Conservation (phyloP, 2,888 invertebrate genomes). For the Drosophila macrospina region DNA sequence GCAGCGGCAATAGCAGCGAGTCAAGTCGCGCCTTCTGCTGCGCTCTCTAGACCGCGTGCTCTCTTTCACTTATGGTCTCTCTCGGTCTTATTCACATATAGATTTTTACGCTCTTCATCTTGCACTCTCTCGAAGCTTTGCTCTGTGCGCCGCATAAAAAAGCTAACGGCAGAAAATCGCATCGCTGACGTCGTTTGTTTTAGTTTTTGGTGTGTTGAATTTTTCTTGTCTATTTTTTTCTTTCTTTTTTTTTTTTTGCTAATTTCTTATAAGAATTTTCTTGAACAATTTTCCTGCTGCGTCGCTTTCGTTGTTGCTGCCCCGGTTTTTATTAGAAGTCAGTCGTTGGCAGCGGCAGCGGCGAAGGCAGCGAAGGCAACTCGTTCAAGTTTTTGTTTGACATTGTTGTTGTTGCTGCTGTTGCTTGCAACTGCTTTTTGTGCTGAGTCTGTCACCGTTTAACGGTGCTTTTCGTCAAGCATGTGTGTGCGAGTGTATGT, state of each 20-base stretch:
- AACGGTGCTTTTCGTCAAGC: conserved; percentile 70
- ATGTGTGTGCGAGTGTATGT: conserved; percentile 19
- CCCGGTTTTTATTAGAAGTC: conserved; percentile 58
- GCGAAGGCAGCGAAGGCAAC: conserved; percentile 47
- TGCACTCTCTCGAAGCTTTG: conserved; percentile 61
- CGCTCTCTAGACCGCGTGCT: conserved; percentile 38
- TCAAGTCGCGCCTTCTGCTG: conserved; percentile 65
- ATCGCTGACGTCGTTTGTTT: conserved; percentile 54
- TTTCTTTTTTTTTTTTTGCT: conserved; percentile 51
- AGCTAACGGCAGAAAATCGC: conserved; percentile 74
- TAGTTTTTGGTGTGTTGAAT: conserved; percentile 46
- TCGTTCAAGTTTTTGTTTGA: conserved; percentile 45
- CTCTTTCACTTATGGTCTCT: conserved; percentile 33
- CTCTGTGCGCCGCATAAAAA: conserved; percentile 55
- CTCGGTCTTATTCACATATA: conserved; percentile 21
- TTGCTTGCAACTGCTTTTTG: conserved; percentile 56
- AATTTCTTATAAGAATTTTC: conserved; percentile 77
- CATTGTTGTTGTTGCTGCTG: conserved; percentile 38
- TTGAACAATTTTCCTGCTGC: conserved; percentile 69
- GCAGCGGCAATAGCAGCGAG: conserved; percentile 32
- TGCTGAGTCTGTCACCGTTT: conserved; percentile 66
- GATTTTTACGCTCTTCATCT: conserved; percentile 39
- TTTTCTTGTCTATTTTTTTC: conserved; percentile 18
- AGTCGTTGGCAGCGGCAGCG: conserved; percentile 42
- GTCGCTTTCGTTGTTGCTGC: conserved; percentile 51